Percentiles rank a stretch among this genome's conserved stretches.
Evolutionary conservation across 2,888 invertebrate species (phyloP).

Genomic region (Digitonthophagus gazella): DNA sequence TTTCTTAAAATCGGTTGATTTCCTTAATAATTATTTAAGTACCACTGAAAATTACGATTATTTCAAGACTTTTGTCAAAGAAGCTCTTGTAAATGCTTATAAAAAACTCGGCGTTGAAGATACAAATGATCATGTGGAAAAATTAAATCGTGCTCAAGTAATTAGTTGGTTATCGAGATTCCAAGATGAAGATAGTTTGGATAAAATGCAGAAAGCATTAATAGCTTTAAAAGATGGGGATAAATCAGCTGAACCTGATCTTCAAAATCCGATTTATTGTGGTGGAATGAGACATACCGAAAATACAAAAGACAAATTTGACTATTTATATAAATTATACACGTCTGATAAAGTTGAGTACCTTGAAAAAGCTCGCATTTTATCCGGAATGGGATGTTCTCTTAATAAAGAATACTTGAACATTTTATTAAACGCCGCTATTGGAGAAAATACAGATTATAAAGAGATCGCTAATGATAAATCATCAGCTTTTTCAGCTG

Average conservation of each 20-base stretch:
- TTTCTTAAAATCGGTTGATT: slow-evolving; percentile 40
- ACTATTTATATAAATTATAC: slow-evolving; percentile 7
- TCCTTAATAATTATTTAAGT: slow-evolving; percentile 25
- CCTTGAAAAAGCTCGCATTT: slow-evolving; percentile 61
- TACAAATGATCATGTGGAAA: slow-evolving; percentile 21
- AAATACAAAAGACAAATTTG: slow-evolving; percentile 42
- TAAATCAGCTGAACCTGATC: slow-evolving; percentile 59
- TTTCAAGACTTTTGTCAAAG: slow-evolving; percentile 18
- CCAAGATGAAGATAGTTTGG: slow-evolving; percentile 44
- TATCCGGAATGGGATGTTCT: slow-evolving; percentile 66
- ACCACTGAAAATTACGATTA: neutral
- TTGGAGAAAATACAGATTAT: neutral
- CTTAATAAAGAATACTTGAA: slow-evolving; percentile 54
- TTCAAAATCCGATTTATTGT: slow-evolving; percentile 60
- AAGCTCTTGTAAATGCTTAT: slow-evolving; percentile 23
- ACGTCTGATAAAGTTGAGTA: slow-evolving; percentile 5
- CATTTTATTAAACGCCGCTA: slow-evolving; percentile 44
- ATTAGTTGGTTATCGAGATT: slow-evolving; percentile 40
- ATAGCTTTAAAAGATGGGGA: slow-evolving; percentile 38
- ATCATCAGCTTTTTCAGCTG: slow-evolving; percentile 16
- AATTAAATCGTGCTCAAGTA: slow-evolving; percentile 46
- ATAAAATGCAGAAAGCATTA: slow-evolving; percentile 3
- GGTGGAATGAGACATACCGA: slow-evolving; percentile 56
- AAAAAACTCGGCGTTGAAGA: slow-evolving; percentile 20
- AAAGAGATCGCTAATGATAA: neutral